A percentile compares a stretch with the other conserved stretches of the same genome.
Conservation (phyloP, 2,797 vertebrate species). For the Falco naumanni region DNA sequence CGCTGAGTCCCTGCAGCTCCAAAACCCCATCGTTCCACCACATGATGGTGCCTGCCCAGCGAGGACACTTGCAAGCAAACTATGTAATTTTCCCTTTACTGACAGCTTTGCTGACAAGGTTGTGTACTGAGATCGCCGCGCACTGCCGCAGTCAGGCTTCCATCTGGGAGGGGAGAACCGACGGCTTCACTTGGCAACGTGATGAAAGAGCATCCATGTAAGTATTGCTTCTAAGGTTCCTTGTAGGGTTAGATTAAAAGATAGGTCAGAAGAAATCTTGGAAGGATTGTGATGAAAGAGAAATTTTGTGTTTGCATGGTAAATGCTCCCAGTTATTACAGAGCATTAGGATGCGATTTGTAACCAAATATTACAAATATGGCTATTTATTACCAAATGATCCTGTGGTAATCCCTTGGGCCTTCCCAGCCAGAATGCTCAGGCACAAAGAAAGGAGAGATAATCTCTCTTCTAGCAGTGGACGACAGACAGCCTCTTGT, state of each 20-base stretch:
- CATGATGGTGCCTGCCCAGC: background rate
- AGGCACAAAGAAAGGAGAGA: accelerated
- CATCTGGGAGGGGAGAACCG: background rate
- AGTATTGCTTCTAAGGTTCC: background rate
- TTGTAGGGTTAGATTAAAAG: background rate
- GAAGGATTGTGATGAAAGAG: background rate
- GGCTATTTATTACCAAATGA: constrained; percentile 6
- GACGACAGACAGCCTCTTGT: background rate
- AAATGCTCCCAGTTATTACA: background rate
- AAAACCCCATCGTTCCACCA: accelerated
- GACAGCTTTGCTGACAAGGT: background rate
- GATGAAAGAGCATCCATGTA: background rate
- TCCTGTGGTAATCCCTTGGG: background rate
- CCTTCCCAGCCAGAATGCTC: background rate
- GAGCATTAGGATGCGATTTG: background rate
- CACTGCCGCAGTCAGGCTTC: accelerated
- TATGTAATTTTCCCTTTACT: accelerated
- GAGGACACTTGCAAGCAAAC: background rate
- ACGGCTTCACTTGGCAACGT: accelerated
- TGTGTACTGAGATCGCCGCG: accelerated
- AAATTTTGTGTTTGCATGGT: background rate
- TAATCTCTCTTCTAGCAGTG: background rate
- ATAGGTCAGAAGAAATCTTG: background rate
- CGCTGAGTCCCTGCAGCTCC: background rate
- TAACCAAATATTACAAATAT: constrained; percentile 42